Percentiles rank a stretch among this genome's conserved stretches.
These are phyloP conservation scores for Manacus vitellinus DNA, from an alignment of 2,113 vertebrate species.

Conservation along the genomic window DNA sequence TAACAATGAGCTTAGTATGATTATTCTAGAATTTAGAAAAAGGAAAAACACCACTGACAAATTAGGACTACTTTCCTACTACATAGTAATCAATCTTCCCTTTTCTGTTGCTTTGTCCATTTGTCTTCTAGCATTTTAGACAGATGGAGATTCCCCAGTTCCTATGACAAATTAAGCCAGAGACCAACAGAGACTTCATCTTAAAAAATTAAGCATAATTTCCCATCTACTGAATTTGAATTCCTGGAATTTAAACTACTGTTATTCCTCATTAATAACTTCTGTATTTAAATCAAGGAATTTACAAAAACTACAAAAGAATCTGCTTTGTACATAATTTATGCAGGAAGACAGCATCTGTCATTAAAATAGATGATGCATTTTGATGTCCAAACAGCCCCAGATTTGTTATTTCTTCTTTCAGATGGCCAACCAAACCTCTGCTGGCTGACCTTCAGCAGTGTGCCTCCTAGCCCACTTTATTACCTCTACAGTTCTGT, in stretches of 20 bases:
- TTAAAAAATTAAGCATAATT: background rate
- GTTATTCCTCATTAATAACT: background rate
- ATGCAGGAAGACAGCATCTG: background rate
- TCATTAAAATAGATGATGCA: background rate
- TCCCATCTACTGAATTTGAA: background rate
- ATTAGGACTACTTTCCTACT: background rate
- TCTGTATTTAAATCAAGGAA: background rate
- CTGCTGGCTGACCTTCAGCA: background rate
- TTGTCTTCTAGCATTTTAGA: background rate
- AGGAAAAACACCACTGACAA: background rate
- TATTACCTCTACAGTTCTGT: background rate
- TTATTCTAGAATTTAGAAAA: background rate
- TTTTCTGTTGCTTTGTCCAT: background rate
- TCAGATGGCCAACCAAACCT: background rate
- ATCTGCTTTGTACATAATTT: background rate
- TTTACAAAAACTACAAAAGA: background rate
- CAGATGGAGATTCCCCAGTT: background rate
- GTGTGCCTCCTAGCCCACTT: background rate
- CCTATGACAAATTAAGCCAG: background rate
- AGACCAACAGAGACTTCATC: background rate
- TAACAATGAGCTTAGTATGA: background rate
- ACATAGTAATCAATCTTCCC: background rate
- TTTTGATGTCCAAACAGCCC: background rate
- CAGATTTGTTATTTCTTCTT: background rate
- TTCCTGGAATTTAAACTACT: background rate